Percentiles rank a stretch among this genome's conserved stretches.
These are phyloP conservation scores for Amiota minor DNA, from an alignment of 2,888 invertebrate species.

Conservation along the genomic window DNA sequence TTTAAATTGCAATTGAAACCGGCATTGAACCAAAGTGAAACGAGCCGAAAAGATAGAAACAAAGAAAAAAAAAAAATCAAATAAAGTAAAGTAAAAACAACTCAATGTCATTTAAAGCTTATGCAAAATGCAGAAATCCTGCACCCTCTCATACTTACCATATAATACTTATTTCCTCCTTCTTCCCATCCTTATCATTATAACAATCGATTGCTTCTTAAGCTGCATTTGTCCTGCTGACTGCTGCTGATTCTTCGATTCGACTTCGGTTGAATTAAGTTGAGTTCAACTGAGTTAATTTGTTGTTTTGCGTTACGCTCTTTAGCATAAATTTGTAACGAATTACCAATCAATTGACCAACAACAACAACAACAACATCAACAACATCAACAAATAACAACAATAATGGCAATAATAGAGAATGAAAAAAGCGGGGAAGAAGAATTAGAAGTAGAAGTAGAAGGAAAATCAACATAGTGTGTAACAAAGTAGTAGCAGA, in stretches of 20 bases:
- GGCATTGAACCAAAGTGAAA: too few relatives aligned
- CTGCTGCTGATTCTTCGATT: background rate
- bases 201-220: background rate
- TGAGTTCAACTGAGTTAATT: conserved; percentile 17
- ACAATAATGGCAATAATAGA: conserved; percentile 14
- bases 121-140: conserved; percentile 11
- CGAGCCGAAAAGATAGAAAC: background rate
- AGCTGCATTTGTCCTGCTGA: background rate
- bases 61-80: background rate
- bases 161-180: background rate
- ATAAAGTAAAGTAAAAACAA: background rate
- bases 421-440: conserved; percentile 16
- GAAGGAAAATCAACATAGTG: background rate
- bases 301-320: conserved; percentile 20
- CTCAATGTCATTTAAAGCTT: conserved; percentile 1
- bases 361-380: conserved; percentile 27
- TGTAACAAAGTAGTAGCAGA: background rate
- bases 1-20: conserved; percentile 32
- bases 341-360: conserved; percentile 55
- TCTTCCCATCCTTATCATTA: background rate
- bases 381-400: conserved; percentile 10
- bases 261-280: background rate
- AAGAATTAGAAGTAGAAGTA: conserved; percentile 1
- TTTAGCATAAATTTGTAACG: conserved; percentile 50
- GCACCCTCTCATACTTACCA: background rate